Evolutionary conservation across 2,888 invertebrate species (phyloP).

Genomic region (Acronicta aceris): DNA sequence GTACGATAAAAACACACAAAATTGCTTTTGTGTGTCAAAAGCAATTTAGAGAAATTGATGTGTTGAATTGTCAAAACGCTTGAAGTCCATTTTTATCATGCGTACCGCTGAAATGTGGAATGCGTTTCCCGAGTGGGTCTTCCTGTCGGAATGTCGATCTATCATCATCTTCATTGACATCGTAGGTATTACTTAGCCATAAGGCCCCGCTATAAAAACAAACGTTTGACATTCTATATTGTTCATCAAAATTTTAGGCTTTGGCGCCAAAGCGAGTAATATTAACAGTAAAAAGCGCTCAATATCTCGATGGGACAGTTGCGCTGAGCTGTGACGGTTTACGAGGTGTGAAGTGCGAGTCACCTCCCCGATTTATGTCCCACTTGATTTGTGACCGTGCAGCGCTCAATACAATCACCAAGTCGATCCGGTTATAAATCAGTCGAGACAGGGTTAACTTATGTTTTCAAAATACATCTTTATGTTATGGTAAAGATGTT

Average conservation of each 20-base stretch:
- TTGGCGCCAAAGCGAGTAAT: neutral
- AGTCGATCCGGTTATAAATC: conserved; percentile 40
- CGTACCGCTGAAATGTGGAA: no score
- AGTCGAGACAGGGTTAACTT: conserved; percentile 11
- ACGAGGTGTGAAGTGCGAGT: conserved; percentile 44
- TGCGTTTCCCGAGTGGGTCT: no score
- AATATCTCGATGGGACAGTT: conserved; percentile 28
- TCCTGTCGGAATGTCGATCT: no score
- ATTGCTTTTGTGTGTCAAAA: no score
- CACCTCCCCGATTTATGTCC: conserved; percentile 45
- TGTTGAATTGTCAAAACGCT: no score
- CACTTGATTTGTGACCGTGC: conserved; percentile 44
- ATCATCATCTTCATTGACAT: no score
- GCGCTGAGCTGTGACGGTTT: conserved; percentile 29
- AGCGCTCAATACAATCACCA: conserved; percentile 48
- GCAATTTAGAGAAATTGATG: no score
- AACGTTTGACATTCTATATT: no score
- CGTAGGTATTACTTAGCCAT: no score
- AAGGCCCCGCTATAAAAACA: no score
- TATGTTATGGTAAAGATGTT: neutral
- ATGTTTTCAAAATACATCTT: conserved; percentile 19
- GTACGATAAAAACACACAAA: no score
- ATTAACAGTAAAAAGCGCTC: conserved; percentile 2
- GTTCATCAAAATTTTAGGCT: neutral
- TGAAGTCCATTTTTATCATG: no score